Base-by-base conservation (phyloP, 2,888 invertebrate species). In the Agrochola macilenta region DNA sequence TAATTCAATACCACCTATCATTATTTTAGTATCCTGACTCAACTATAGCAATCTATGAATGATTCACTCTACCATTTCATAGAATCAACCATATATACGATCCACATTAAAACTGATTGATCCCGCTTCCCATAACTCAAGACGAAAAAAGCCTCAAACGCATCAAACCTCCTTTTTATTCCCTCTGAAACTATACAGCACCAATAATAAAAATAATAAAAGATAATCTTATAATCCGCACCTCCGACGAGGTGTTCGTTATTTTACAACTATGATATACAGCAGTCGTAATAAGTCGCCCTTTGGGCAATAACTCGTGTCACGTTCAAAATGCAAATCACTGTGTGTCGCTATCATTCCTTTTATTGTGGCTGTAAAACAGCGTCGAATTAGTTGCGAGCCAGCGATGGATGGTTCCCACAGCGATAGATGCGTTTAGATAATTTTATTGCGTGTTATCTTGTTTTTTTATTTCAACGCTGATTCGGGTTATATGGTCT, bases 301-400 rank as follows among this genome's bases (percentile, higher is more conserved):
- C 87, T 83, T 79, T 68, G 61, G 63, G 80, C 80, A 76, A 81
- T 86, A 85, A 86, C 87, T 84, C 87, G 83, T 81, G 83, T 79
- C 84, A 84, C 80, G 82, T 79, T 84, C 86, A 83, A 89, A 88
- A 89, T 89, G 89, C 86, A 89, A 89, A 89, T 89, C 80, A 84
- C 81, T 79, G 89, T 89, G 89, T 90, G 90, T 91, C 90, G 90
- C 91, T 91, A 91, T 92, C 91, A 92, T 92, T 91, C 89, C 91
- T 91, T 91, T 93, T 92, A 92, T 91, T 85, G 89, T 78, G 76
- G 90, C 84, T 86, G 89, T 92, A 92, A 92, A 93, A 87, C 86
- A 86, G 80, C 88, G 86, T 87, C 88, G 89, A 91, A 92, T 92
- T 91, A 90, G 89, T 89, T 90, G 87, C 80, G 82, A 87, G 79